Evolutionary conservation across 1,140 invertebrate genomes (phyloP), one percentile per base, ranked within the genome.

Genomic region (Calliopsis andreniformis): DNA sequence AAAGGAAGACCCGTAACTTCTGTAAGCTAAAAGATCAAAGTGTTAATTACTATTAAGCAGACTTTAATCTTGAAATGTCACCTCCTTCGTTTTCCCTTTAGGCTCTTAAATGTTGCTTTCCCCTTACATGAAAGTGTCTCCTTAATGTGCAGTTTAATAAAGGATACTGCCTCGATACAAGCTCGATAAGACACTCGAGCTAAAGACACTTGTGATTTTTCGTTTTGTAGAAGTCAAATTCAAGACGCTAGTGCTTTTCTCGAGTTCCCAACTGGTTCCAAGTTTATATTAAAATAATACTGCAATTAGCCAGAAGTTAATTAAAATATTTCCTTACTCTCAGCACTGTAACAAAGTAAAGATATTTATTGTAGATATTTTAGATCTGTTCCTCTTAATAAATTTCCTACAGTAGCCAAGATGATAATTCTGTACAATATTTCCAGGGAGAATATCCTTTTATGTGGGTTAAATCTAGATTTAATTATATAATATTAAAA

Each of bases 341-440:
- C n/a, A n/a, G n/a, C n/a, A n/a, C n/a, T n/a, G n/a, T n/a, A n/a
- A n/a, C n/a, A n/a, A n/a, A n/a, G n/a, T n/a, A n/a, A n/a, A n/a
- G n/a, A n/a, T n/a, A n/a, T n/a, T n/a, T n/a, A n/a, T n/a, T n/a
- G n/a, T n/a, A n/a, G n/a, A n/a, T n/a, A n/a, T n/a, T n/a, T n/a
- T 8, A 42, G 10, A 42, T 42, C 5, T 42, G 8, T 42, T 8
- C 39, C 61, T 58, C 68, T 80, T 83, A 73, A 84, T 83, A 63
- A 73, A 80, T 84, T 83, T 84, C 61, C 61, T 35, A 55, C 43
- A 59, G 35, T 63, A 64, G 66, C 64, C 67, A 61, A 51, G 79
- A 81, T 66, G 62, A 72, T 82, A 67, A 83, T 83, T 83, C 78
- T 28, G 58, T 14, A 16, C 43, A 45, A 53, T 61, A 81, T 78